Evolutionary conservation across 2,888 invertebrate genomes (phyloP).

Genomic region (Polietes domitor): DNA sequence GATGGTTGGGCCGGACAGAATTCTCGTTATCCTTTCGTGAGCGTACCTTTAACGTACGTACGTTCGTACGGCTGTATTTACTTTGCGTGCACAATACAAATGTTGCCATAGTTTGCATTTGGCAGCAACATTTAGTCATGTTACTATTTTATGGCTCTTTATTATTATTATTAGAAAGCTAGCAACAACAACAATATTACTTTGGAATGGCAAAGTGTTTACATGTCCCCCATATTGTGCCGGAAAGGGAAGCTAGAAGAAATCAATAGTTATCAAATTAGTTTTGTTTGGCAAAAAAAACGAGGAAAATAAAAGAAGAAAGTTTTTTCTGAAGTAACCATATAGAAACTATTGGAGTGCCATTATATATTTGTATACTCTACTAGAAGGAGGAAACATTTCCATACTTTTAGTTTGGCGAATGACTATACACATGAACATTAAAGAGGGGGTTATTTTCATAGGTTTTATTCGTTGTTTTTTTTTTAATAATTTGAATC

Average conservation of each 20-base stretch:
- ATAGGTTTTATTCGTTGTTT: too few relatives aligned
- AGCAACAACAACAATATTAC: conserved; percentile 21
- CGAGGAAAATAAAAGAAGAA: conserved; percentile 12
- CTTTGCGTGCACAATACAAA: conserved; percentile 21
- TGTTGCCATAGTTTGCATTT: conserved; percentile 10
- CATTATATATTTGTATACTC: neutral
- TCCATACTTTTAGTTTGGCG: conserved; percentile 35
- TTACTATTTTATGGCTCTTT: conserved; percentile 24
- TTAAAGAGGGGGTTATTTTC: too few relatives aligned
- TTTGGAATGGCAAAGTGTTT: neutral
- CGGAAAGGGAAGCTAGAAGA: conserved; percentile 13
- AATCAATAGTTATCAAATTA: conserved; percentile 61
- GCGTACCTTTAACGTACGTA: too few relatives aligned
- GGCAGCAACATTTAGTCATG: neutral
- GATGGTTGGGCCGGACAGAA: neutral
- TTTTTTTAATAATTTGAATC: too few relatives aligned
- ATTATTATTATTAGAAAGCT: conserved; percentile 5
- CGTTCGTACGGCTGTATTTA: neutral
- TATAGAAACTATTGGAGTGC: conserved; percentile 56
- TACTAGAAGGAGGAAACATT: neutral
- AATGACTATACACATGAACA: too few relatives aligned
- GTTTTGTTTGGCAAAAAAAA: conserved; percentile 39
- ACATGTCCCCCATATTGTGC: neutral
- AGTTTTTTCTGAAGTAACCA: conserved; percentile 56
- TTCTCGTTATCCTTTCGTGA: conserved; percentile 16